These are phyloP conservation scores for Caenorhabditis brenneri DNA, from an alignment of 1,140 invertebrate species.

Conservation along the genomic window DNA sequence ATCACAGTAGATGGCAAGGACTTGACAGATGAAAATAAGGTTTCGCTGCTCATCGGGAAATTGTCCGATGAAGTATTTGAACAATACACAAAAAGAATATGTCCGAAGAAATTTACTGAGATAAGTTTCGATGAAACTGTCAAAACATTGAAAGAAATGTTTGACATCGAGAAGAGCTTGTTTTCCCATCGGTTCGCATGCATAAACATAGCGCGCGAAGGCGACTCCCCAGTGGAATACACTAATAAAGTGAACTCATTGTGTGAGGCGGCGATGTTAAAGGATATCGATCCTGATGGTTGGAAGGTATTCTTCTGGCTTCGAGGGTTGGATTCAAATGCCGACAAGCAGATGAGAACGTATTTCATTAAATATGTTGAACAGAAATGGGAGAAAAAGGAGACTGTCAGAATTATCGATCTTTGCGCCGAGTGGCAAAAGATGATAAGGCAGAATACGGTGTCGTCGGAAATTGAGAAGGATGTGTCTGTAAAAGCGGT, in stretches of 20 bases:
- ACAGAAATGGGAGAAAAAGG: too few species aligned
- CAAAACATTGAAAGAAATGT: not conserved
- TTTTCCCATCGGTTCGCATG: not conserved
- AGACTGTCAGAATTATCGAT: too few species aligned
- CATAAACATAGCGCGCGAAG: not conserved
- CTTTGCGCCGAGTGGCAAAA: not conserved
- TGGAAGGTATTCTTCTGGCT: slow-evolving; percentile 18
- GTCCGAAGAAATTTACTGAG: not conserved
- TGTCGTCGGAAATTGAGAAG: not conserved
- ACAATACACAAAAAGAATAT: not conserved
- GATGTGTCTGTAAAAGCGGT: not conserved
- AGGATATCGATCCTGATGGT: not conserved
- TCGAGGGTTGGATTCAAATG: not conserved
- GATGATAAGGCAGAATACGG: not conserved
- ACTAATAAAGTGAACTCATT: not conserved
- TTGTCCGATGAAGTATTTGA: not conserved
- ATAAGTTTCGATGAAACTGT: not conserved
- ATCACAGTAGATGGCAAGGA: too few species aligned
- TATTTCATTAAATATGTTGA: not conserved
- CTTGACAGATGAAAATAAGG: not conserved
- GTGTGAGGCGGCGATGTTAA: not conserved
- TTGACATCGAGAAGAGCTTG: not conserved
- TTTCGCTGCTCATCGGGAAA: not conserved
- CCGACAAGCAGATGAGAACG: not conserved
- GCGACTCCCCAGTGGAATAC: not conserved